Conservation (phyloP, 2,888 invertebrate species). For the Pherbina coryleti region DNA sequence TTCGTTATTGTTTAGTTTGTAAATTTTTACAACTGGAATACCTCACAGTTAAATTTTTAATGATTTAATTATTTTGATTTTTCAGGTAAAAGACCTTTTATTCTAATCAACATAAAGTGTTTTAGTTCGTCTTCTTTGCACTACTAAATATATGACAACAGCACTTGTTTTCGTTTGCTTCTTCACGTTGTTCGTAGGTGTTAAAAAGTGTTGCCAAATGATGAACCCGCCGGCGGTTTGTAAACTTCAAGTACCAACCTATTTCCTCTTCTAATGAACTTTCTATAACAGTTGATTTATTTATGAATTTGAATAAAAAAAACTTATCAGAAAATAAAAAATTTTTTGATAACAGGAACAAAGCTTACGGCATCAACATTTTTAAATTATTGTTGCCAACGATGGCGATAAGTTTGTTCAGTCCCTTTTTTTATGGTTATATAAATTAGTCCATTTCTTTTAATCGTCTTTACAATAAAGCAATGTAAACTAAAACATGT, state of each 20-base stretch:
- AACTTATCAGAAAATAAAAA: neutral
- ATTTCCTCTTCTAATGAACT: neutral
- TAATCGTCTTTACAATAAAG: no score
- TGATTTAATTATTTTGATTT: neutral
- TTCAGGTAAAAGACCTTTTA: neutral
- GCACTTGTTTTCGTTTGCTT: neutral
- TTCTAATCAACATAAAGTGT: neutral
- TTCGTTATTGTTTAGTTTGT: neutral
- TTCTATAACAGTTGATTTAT: neutral
- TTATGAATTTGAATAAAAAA: neutral
- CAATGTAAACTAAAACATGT: no score
- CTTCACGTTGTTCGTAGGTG: neutral
- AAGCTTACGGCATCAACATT: neutral
- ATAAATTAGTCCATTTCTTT: no score
- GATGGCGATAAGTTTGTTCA: no score
- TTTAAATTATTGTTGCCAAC: no score
- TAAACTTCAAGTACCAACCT: no score
- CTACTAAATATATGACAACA: neutral
- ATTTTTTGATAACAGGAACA: neutral
- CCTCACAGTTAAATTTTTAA: neutral
- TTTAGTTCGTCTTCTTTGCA: neutral
- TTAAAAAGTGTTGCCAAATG: neutral
- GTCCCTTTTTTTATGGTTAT: no score
- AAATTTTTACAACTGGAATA: neutral
- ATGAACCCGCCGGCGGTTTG: neutral